Conservation (phyloP, 2,797 vertebrate species). For the Crocidura indochinensis region DNA sequence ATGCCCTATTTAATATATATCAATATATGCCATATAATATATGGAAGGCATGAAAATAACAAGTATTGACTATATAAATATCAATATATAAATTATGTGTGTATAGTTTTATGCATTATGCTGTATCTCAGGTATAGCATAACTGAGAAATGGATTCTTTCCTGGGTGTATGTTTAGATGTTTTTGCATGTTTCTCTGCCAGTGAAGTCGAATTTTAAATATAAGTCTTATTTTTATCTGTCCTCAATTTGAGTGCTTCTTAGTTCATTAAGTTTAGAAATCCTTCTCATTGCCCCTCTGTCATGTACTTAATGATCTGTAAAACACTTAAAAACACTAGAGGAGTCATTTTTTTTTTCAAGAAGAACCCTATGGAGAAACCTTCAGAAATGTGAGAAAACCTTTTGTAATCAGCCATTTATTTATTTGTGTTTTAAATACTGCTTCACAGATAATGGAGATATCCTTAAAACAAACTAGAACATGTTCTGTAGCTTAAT, state of each 20-base stretch:
- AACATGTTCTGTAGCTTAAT: constrained; percentile 41
- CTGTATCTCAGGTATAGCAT: constrained; percentile 34
- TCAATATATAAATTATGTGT: neutral
- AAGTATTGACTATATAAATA: neutral
- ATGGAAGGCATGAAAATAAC: neutral
- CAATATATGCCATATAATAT: neutral
- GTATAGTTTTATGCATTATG: neutral
- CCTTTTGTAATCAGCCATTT: constrained; percentile 74
- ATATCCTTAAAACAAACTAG: constrained; percentile 7
- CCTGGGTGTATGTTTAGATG: constrained; percentile 52
- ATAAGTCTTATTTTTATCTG: constrained; percentile 76
- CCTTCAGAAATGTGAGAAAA: constrained; percentile 68
- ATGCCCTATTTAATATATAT: neutral
- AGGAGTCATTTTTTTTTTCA: constrained; percentile 69
- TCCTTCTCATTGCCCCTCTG: constrained; percentile 76
- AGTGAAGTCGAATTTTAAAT: constrained; percentile 75
- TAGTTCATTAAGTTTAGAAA: constrained; percentile 75
- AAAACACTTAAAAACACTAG: constrained; percentile 76
- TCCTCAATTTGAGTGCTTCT: constrained; percentile 67
- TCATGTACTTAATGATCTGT: constrained; percentile 78
- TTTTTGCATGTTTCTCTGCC: constrained; percentile 42
- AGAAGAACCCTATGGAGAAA: constrained; percentile 71
- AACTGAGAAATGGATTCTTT: constrained; percentile 27
- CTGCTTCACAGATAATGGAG: constrained; percentile 43
- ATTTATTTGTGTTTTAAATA: constrained; percentile 70